phyloP scores from a whole-genome alignment of 2,797 vertebrate genomes.

The Gymnoscopelus microlampas region DNA sequence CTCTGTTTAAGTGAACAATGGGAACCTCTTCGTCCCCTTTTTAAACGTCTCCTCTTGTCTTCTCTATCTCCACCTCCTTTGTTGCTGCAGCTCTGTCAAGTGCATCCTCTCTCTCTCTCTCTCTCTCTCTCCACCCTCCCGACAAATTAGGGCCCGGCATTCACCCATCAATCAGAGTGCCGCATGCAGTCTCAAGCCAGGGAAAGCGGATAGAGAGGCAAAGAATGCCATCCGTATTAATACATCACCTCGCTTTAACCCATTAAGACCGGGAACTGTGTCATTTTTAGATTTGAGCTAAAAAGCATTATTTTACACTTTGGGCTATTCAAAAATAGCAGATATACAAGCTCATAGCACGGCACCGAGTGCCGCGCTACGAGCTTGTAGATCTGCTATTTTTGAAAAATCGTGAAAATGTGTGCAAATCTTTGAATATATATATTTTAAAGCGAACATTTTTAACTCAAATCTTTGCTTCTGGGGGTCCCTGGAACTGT shows the following conservation, averaged over 20 bases:
- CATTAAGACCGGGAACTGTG: too few species aligned
- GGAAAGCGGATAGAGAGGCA: conserved; percentile 60
- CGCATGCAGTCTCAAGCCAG: conserved; percentile 39
- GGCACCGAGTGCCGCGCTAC: too few species aligned
- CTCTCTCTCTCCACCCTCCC: conserved; percentile 31
- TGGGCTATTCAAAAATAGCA: too few species aligned
- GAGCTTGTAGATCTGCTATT: too few species aligned
- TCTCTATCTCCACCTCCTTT: conserved; percentile 56
- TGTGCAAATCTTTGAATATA: too few species aligned
- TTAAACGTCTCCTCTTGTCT: conserved; percentile 14
- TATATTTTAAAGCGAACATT: too few species aligned
- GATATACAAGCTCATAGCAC: too few species aligned
- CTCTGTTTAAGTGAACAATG: conserved; percentile 58
- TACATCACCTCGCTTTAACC: conserved; percentile 62
- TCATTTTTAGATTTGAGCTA: too few species aligned
- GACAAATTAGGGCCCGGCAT: conserved; percentile 64
- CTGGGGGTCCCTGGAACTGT: too few species aligned
- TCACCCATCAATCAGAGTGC: conserved; percentile 72
- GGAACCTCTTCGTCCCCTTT: conserved; percentile 48
- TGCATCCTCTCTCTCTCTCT: conserved; percentile 24
- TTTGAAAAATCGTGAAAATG: too few species aligned
- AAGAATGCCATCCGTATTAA: conserved; percentile 57
- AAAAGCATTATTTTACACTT: too few species aligned
- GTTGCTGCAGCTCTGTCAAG: conserved; percentile 60
- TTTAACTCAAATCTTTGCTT: too few species aligned